Conservation (phyloP, 2,113 vertebrate species). For the Bostrychus sinensis region DNA sequence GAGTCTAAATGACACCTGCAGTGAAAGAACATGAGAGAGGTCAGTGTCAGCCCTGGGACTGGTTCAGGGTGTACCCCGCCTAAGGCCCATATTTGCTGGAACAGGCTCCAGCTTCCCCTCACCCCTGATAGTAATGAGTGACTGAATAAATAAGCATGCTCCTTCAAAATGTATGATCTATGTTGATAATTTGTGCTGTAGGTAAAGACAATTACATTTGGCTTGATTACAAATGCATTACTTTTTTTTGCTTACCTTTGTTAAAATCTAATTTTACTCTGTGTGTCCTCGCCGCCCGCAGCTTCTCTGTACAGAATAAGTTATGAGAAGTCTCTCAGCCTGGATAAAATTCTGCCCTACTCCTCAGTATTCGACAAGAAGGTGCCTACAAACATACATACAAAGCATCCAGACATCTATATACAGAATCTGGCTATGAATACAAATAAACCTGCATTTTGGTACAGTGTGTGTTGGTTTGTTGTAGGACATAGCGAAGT, state of each 20-base stretch:
- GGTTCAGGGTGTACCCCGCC: too few species aligned
- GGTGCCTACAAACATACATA: slow-evolving; percentile 73
- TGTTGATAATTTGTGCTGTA: slow-evolving; percentile 7
- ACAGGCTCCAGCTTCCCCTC: too few species aligned
- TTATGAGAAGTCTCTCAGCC: slow-evolving; percentile 77
- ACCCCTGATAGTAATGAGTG: slow-evolving; percentile 33
- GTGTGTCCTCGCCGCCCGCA: slow-evolving; percentile 48
- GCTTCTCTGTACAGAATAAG: slow-evolving; percentile 87
- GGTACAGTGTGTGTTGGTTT: slow-evolving; percentile 8
- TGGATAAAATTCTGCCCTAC: slow-evolving; percentile 88
- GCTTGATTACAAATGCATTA: slow-evolving; percentile 22
- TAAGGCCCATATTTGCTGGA: too few species aligned
- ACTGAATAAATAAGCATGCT: not conserved
- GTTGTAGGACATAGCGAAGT: slow-evolving; percentile 61
- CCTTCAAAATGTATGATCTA: slow-evolving; percentile 6
- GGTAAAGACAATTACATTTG: slow-evolving; percentile 12
- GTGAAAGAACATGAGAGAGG: too few species aligned
- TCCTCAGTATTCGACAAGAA: slow-evolving; percentile 85
- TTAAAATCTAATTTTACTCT: not conserved
- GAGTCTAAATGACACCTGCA: too few species aligned
- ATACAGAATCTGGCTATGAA: slow-evolving; percentile 14
- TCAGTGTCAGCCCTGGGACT: too few species aligned
- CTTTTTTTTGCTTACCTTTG: not conserved
- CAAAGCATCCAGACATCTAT: not conserved
- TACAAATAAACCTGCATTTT: slow-evolving; percentile 14